A percentile compares a stretch with the other conserved stretches of the same genome.
Conservation (phyloP, 2,113 vertebrate genomes). For the Lepidothrix coronata region DNA sequence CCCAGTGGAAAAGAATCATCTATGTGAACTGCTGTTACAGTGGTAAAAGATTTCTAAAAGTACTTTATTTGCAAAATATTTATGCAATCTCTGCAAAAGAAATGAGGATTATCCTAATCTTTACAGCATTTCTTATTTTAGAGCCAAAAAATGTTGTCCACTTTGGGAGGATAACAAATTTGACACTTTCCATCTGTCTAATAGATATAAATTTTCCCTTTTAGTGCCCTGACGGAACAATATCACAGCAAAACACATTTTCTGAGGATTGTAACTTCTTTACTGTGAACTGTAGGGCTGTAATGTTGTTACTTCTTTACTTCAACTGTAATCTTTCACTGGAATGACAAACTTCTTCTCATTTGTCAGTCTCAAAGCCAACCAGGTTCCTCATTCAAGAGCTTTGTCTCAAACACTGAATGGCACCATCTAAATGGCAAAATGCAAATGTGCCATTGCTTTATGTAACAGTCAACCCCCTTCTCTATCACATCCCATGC, state of each 20-base stretch:
- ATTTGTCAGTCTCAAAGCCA: not conserved
- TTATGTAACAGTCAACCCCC: not conserved
- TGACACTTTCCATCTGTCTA: slow-evolving; percentile 1
- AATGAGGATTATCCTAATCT: not conserved
- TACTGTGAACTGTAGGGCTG: not conserved
- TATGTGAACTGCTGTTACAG: not conserved
- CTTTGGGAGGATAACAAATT: not conserved
- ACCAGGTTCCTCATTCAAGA: not conserved
- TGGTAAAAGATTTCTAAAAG: not conserved
- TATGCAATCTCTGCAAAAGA: not conserved
- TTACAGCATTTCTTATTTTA: slow-evolving; percentile 5
- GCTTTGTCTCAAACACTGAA: not conserved
- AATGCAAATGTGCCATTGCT: not conserved
- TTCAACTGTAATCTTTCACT: not conserved
- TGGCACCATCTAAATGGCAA: not conserved
- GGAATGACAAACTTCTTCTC: not conserved
- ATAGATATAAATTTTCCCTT: not conserved
- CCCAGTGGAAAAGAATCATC: not conserved
- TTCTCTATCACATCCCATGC: not conserved
- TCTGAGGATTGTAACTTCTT: not conserved
- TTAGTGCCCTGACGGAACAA: not conserved
- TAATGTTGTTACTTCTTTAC: not conserved
- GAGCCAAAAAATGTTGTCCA: not conserved
- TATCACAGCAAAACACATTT: not conserved
- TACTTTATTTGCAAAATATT: slow-evolving; percentile 33